Evolutionary conservation across 2,888 invertebrate species (phyloP).

Genomic region (Dyspetes luteomarginatus): DNA sequence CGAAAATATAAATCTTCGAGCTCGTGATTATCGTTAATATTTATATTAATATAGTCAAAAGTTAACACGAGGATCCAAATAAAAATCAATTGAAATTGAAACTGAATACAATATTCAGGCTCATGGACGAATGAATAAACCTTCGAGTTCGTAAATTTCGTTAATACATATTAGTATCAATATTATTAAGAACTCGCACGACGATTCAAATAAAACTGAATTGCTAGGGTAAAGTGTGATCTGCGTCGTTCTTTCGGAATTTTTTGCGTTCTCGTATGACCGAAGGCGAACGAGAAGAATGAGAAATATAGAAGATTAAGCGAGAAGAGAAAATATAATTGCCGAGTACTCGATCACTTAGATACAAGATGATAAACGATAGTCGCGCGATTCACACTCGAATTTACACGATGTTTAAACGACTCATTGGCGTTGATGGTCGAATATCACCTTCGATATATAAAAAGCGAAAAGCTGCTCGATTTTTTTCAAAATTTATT

Average conservation of each 20-base stretch:
- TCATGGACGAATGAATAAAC: slow-evolving; percentile 8
- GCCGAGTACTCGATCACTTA: slow-evolving; percentile 43
- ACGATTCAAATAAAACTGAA: slow-evolving; percentile 24
- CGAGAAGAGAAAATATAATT: slow-evolving; percentile 32
- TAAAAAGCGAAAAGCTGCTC: no score
- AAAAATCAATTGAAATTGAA: no score
- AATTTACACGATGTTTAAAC: slow-evolving; percentile 45
- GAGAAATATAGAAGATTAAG: slow-evolving; percentile 10
- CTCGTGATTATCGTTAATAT: no score
- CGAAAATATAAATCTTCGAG: no score
- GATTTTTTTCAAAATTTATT: no score
- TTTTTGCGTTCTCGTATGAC: slow-evolving; percentile 8
- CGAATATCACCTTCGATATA: slow-evolving; percentile 26
- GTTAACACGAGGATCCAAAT: no score
- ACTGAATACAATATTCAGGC: background rate
- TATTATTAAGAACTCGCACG: slow-evolving; percentile 10
- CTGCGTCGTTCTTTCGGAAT: slow-evolving; percentile 37
- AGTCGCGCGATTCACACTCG: slow-evolving; percentile 27
- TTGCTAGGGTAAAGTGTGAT: slow-evolving; percentile 35
- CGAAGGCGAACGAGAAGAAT: slow-evolving; percentile 35
- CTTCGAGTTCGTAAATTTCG: slow-evolving; percentile 40
- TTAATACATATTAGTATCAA: slow-evolving; percentile 39
- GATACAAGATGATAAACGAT: slow-evolving; percentile 49
- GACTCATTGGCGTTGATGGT: slow-evolving; percentile 35
- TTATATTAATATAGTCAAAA: no score